Percentiles rank a stretch among this genome's conserved stretches.
phyloP scores from a whole-genome alignment of 2,888 invertebrate genomes.

The Megastigmus dorsalis region DNA sequence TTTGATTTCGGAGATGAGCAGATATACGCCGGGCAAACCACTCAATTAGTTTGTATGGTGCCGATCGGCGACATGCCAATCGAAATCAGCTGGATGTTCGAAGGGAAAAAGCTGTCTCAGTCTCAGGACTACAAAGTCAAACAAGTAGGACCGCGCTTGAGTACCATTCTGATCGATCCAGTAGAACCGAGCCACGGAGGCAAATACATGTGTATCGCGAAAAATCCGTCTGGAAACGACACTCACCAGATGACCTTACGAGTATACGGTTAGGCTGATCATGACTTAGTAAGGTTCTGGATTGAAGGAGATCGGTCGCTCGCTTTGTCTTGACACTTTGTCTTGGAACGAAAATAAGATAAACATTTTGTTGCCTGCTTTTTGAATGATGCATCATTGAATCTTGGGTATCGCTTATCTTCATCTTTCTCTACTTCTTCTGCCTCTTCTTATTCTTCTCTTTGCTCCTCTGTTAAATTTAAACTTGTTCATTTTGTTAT shows the following conservation, averaged over 20 bases:
- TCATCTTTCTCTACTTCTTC: constrained; percentile 4
- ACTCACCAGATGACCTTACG: constrained; percentile 76
- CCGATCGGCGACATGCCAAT: constrained; percentile 78
- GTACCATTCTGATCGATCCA: constrained; percentile 74
- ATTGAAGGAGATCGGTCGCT: constrained; percentile 5
- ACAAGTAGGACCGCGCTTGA: constrained; percentile 70
- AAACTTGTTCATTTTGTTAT: not conserved
- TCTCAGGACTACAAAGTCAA: constrained; percentile 70
- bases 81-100: constrained; percentile 77
- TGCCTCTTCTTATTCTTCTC: not conserved
- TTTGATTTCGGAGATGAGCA: constrained; percentile 87
- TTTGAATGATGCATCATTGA: constrained; percentile 37
- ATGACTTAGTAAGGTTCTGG: constrained; percentile 22
- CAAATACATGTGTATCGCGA: constrained; percentile 78
- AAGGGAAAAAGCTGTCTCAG: constrained; percentile 73
- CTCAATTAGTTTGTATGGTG: constrained; percentile 83
- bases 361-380: constrained; percentile 31
- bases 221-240: constrained; percentile 77
- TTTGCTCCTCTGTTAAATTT: not conserved
- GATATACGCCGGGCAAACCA: constrained; percentile 86
- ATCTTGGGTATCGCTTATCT: constrained; percentile 31
- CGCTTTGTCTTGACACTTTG: constrained; percentile 16
- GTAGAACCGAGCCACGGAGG: constrained; percentile 76
- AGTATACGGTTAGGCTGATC: constrained; percentile 78
- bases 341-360: not conserved